These are phyloP conservation scores for Eudasyphora cyanicolor DNA, from an alignment of 2,888 invertebrate species.

Conservation along the genomic window DNA sequence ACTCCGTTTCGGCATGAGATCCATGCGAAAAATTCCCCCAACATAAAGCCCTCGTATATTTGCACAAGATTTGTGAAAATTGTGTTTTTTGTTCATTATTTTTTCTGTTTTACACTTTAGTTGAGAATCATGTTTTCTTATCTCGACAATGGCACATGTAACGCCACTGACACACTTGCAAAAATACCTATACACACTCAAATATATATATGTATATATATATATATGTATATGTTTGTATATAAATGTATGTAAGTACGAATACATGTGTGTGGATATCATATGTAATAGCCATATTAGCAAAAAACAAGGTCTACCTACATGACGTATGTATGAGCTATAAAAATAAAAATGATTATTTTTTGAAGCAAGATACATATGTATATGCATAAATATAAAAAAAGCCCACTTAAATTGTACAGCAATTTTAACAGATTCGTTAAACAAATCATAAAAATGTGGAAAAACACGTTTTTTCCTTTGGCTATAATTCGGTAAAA, in stretches of 20 bases:
- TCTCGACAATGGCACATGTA: background rate
- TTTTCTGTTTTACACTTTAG: background rate
- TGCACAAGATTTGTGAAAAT: background rate
- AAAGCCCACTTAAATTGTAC: background rate
- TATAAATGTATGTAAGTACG: no score
- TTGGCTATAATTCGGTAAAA: background rate
- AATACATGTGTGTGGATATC: background rate
- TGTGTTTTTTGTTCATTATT: background rate
- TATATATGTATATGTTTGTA: background rate
- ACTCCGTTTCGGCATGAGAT: no score
- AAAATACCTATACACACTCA: background rate
- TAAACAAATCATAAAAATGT: background rate
- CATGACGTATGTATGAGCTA: conserved; percentile 23
- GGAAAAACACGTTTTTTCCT: background rate
- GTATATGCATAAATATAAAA: no score
- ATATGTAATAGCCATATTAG: background rate
- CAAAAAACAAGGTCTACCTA: background rate
- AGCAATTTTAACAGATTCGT: conserved; percentile 7
- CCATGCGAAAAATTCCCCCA: no score
- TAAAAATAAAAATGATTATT: conserved; percentile 9
- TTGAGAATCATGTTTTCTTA: conserved; percentile 5
- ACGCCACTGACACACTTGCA: background rate
- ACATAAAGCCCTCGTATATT: background rate
- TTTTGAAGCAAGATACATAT: no score
- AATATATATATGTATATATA: background rate